phyloP scores from a whole-genome alignment of 2,797 vertebrate genomes.

The Spinus pinus region DNA sequence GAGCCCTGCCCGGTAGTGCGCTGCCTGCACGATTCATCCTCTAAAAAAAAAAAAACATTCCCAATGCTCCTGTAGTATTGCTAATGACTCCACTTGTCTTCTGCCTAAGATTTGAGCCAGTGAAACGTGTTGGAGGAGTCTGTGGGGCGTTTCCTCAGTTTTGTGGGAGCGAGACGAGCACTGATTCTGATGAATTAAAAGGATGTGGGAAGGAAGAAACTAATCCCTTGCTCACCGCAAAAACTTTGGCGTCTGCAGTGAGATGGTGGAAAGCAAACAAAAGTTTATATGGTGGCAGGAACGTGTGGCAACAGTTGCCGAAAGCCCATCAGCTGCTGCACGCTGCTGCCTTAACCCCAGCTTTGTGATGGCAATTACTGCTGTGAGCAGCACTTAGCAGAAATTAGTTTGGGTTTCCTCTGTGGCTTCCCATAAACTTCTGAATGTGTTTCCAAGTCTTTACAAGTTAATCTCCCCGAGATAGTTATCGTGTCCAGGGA shows the following conservation, averaged over 20 bases:
- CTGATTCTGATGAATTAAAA: neutral
- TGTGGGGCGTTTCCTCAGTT: neutral
- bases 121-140: neutral
- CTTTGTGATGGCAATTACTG: neutral
- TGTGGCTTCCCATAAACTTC: constrained; percentile 24
- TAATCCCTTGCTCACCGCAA: accelerated
- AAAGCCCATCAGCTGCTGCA: neutral
- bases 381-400: neutral
- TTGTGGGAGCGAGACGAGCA: accelerated
- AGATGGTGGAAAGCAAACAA: neutral
- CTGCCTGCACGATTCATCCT: accelerated
- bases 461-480: neutral
- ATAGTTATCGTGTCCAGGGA: neutral
- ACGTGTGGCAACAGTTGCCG: neutral
- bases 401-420: constrained; percentile 31
- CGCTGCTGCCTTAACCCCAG: neutral
- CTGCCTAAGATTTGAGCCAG: neutral
- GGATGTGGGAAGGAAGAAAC: accelerated
- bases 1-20: accelerated
- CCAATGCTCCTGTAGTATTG: accelerated
- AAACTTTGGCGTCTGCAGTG: neutral
- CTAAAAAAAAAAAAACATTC: neutral
- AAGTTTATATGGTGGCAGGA: neutral
- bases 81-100: neutral
- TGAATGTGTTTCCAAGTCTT: neutral